These are phyloP conservation scores for Campodea augens DNA, from an alignment of 1,140 invertebrate genomes.

Conservation along the genomic window DNA sequence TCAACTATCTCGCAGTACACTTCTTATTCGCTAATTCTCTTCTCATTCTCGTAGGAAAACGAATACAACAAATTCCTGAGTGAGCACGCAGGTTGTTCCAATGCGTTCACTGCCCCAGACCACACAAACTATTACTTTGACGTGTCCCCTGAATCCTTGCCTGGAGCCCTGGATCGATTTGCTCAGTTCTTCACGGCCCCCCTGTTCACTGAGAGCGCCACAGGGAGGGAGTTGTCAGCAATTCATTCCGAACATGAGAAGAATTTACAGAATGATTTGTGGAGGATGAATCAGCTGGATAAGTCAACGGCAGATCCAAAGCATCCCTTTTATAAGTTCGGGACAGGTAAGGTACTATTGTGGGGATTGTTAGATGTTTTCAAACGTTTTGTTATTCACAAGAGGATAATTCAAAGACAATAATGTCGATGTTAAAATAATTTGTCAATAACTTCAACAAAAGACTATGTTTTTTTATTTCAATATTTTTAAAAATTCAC, in stretches of 20 bases:
- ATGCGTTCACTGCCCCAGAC: constrained; percentile 74
- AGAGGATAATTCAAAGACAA: too few relatives aligned
- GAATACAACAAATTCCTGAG: constrained; percentile 76
- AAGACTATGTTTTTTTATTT: too few relatives aligned
- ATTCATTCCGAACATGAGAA: constrained; percentile 93
- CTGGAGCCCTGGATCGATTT: constrained; percentile 73
- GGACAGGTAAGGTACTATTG: constrained; percentile 64
- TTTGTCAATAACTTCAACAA: too few relatives aligned
- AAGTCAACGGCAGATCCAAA: constrained; percentile 48
- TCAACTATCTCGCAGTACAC: too few relatives aligned
- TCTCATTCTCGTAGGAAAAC: too few relatives aligned
- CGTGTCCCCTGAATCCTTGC: constrained; percentile 61
- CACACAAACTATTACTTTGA: constrained; percentile 92
- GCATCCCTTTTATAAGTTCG: constrained; percentile 82
- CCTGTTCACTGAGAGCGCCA: constrained; percentile 73
- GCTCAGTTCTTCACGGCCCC: constrained; percentile 87
- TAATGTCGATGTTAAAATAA: too few relatives aligned
- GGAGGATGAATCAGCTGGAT: constrained; percentile 75
- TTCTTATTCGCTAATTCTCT: too few relatives aligned
- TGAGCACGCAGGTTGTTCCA: constrained; percentile 70
- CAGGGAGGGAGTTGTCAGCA: constrained; percentile 83
- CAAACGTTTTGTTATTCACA: too few relatives aligned
- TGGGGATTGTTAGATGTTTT: too few relatives aligned
- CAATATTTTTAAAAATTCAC: too few relatives aligned
- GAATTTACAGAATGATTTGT: constrained; percentile 69